These are phyloP conservation scores for Dasyornis broadbenti DNA, from an alignment of 2,113 vertebrate species.

Conservation along the genomic window DNA sequence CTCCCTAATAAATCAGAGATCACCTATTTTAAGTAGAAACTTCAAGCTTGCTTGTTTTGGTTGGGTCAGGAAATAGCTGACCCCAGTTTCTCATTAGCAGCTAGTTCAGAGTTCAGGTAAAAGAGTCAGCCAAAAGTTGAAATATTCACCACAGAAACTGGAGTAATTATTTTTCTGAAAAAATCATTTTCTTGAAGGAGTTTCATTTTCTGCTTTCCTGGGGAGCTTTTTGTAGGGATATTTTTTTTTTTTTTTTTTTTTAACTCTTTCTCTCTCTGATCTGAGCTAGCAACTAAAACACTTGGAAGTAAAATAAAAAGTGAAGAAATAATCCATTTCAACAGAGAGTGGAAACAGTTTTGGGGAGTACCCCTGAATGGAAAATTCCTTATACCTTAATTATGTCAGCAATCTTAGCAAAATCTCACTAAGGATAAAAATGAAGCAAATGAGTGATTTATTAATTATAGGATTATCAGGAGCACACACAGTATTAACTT, in stretches of 20 bases:
- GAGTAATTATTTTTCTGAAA: neutral
- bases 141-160: neutral
- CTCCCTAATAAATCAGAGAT: neutral
- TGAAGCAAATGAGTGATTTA: neutral
- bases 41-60: neutral
- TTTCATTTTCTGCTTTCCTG: neutral
- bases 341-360: neutral
- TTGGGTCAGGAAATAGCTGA: neutral
- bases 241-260: neutral
- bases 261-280: neutral
- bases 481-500: neutral
- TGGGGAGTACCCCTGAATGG: neutral
- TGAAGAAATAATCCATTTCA: neutral
- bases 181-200: neutral
- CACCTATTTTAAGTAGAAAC: neutral
- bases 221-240: fast-evolving
- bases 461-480: neutral
- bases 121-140: neutral
- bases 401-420: neutral
- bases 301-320: neutral
- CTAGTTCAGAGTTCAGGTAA: neutral
- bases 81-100: neutral
- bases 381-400: neutral
- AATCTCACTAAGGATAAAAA: neutral
- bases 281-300: neutral